Percentiles rank a stretch among this genome's conserved stretches.
Evolutionary conservation across 2,797 vertebrate genomes (phyloP).

Genomic region (Hozukius guyotensis): DNA sequence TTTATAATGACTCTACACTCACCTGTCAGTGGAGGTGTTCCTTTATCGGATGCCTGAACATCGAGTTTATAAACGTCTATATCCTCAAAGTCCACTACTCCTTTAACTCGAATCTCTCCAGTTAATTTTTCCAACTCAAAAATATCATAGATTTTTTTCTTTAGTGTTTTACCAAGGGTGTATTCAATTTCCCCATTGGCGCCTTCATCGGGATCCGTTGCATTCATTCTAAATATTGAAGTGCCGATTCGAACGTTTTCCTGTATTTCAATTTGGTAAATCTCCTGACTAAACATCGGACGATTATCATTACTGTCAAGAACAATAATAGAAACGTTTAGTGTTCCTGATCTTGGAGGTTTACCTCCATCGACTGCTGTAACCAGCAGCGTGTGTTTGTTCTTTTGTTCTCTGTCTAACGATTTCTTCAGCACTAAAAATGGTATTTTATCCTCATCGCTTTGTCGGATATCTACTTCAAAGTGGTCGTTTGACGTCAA

Average conservation of each 20-base stretch:
- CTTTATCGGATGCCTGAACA: conserved; percentile 71
- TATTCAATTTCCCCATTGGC: conserved; percentile 65
- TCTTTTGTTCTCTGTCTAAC: conserved; percentile 65
- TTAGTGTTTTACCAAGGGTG: conserved; percentile 46
- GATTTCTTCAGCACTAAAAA: conserved; percentile 71
- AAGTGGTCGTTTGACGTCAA: conserved; percentile 72
- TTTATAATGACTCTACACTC: conserved; percentile 67
- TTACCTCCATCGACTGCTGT: conserved; percentile 75
- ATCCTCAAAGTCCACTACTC: conserved; percentile 66
- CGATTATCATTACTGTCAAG: conserved; percentile 70
- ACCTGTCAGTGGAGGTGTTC: conserved; percentile 47
- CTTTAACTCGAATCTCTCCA: conserved; percentile 67
- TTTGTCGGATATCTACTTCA: conserved; percentile 62
- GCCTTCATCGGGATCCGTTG: conserved; percentile 69
- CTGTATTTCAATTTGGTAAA: conserved; percentile 50
- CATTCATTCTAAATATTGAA: conserved; percentile 50
- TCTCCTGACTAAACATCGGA: conserved; percentile 52
- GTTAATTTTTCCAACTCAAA: conserved; percentile 64
- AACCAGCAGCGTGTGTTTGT: conserved; percentile 29
- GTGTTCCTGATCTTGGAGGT: conserved; percentile 41
- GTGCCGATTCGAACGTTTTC: conserved; percentile 60
- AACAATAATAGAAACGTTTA: conserved; percentile 66
- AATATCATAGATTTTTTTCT: conserved; percentile 10
- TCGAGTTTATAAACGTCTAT: conserved; percentile 59
- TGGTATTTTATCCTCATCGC: conserved; percentile 67